Evolutionary conservation across 1,140 invertebrate species (phyloP).

Genomic region (Hylyphantes graminicola): DNA sequence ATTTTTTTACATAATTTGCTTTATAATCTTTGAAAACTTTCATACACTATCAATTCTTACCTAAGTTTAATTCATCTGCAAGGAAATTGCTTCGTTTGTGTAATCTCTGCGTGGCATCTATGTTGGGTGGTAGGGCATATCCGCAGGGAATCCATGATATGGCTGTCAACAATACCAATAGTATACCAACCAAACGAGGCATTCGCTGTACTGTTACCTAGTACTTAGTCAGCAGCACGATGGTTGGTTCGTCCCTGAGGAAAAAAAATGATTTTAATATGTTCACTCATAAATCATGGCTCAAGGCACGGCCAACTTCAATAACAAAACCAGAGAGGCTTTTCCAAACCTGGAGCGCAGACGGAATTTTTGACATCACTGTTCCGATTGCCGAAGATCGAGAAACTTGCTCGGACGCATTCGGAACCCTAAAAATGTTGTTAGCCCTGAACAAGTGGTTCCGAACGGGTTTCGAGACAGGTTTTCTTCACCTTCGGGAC

Average conservation of each 20-base stretch:
- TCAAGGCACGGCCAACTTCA: too few relatives aligned
- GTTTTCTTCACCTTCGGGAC: too few relatives aligned
- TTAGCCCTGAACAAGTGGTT: too few relatives aligned
- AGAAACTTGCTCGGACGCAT: too few relatives aligned
- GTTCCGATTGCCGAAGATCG: too few relatives aligned
- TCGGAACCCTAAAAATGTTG: too few relatives aligned
- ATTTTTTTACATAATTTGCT: not conserved
- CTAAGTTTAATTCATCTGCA: constrained; percentile 18
- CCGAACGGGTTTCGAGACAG: too few relatives aligned
- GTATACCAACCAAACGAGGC: not conserved
- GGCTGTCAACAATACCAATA: not conserved
- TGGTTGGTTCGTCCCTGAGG: not conserved
- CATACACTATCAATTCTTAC: not conserved
- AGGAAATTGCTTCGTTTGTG: constrained; percentile 41
- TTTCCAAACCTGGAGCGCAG: too few relatives aligned
- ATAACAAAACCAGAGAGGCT: too few relatives aligned
- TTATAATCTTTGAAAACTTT: not conserved
- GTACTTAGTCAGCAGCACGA: not conserved
- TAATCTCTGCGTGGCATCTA: not conserved
- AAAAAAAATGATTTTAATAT: not conserved
- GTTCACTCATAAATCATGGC: too few relatives aligned
- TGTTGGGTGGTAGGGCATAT: not conserved
- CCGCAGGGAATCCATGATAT: not conserved
- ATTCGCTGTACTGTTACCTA: not conserved
- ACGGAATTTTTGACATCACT: too few relatives aligned